Percentiles rank a stretch among this genome's conserved stretches.
Evolutionary conservation across 2,888 invertebrate genomes (phyloP).

Genomic region (Drosophila ustulata): DNA sequence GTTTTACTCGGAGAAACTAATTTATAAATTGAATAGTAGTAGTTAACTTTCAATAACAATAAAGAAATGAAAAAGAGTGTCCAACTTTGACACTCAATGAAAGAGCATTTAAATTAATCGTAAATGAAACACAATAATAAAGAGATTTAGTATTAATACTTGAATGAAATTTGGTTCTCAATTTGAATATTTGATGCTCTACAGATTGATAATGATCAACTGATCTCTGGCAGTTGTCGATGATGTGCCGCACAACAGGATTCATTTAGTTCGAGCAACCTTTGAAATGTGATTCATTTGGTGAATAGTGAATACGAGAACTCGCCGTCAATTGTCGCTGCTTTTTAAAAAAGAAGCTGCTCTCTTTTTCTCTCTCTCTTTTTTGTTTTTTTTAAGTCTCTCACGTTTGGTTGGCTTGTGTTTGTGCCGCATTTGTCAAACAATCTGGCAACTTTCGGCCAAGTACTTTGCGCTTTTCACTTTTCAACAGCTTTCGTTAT

Average conservation of each 20-base stretch:
- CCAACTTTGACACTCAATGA: too few species aligned
- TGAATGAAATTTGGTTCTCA: too few species aligned
- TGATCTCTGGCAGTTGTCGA: neutral
- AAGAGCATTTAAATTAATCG: too few species aligned
- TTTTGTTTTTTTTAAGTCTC: neutral
- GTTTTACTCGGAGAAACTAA: too few species aligned
- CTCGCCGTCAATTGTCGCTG: neutral
- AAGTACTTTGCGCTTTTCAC: slow-evolving; percentile 74
- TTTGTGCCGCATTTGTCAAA: slow-evolving; percentile 63
- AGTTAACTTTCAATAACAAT: too few species aligned
- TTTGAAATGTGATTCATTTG: slow-evolving; percentile 7
- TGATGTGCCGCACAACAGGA: too few species aligned
- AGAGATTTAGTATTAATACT: too few species aligned
- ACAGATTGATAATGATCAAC: too few species aligned
- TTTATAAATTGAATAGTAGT: too few species aligned
- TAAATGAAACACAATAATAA: neutral
- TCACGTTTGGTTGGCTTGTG: slow-evolving; percentile 3
- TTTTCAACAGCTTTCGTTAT: slow-evolving; percentile 68
- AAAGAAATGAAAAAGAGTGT: too few species aligned
- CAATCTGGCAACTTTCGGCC: slow-evolving; percentile 63
- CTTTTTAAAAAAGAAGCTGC: too few species aligned
- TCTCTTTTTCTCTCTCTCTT: neutral
- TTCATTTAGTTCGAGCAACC: neutral
- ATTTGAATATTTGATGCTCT: too few species aligned
- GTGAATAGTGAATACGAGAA: neutral